Evolutionary conservation across 64 coral and sea anemone genomes (phyloP), one percentile per base, ranked within the genome.

Genomic region (Montipora cactus): DNA sequence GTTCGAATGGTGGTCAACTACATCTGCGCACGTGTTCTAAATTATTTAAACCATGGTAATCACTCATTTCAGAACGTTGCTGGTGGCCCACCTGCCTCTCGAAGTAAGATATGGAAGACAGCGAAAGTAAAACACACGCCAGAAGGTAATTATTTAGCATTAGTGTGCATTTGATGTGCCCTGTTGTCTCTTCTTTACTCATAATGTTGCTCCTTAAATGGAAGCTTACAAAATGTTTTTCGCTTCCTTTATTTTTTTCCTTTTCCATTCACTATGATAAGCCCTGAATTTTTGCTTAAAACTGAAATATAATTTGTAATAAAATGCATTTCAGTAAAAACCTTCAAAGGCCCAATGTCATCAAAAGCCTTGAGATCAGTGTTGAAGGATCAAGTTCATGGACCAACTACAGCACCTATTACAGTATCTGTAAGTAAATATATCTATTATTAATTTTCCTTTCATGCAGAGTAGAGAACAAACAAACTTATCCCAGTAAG

Each of bases 71-170:
- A 99, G 98, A 93, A 91, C 89, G 59, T 99, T 67, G 81, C 89
- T 21, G 90, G 80, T 70, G 98, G 98, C 4, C 98, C 98, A 8
- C 82, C 95, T 49, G 89, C 89, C 68, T 78, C 83, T 47, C 88
- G 96, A 83, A 99, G 95, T 47, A 99, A 92, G 53, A 48, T 99
- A 59, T 99, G 98, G 98, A 94, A 99, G 11, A 93, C 95, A 74
- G 89, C 95, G 7, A 99, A 99, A 92, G 95, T 94, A 6, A 99
- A 99, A 66, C 98, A 96, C n/a, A 92, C 90, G 83, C 98, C 98
- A 71, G 96, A 92, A 96, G 98, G 98, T 99, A 23, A 71, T 68
- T 68, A 68, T 68, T 68, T 57, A 57, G 1, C 8, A 18, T 13
- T 68, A n/a, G 18, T 18, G 18, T n/a, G 8, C 64, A 68, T 13